Percentiles rank a stretch among this genome's conserved stretches.
These are phyloP conservation scores for Pemphigus obesinymphae DNA, from an alignment of 1,140 invertebrate genomes.

Conservation along the genomic window DNA sequence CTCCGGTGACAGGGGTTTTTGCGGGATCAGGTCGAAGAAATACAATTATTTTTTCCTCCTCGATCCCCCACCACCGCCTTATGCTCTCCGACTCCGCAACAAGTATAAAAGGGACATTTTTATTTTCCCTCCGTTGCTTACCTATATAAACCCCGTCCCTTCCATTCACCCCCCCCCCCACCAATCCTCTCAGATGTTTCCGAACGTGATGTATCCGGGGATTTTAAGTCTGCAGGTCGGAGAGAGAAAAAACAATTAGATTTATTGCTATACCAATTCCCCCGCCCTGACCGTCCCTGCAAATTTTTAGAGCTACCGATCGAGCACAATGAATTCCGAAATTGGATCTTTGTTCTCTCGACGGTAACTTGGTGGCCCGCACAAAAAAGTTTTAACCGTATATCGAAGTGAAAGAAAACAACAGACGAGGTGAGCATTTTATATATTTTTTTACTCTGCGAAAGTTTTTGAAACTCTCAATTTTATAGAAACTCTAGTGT, in stretches of 20 bases:
- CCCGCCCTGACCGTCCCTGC: not conserved
- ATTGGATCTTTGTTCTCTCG: slow-evolving; percentile 28
- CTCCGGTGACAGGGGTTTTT: slow-evolving; percentile 27
- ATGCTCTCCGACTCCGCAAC: slow-evolving; percentile 24
- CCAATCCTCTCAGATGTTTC: no score
- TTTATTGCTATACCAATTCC: slow-evolving; percentile 37
- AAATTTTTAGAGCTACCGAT: slow-evolving; percentile 4
- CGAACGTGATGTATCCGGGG: slow-evolving; percentile 25
- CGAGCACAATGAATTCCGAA: slow-evolving; percentile 25
- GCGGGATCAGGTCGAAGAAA: slow-evolving; percentile 30
- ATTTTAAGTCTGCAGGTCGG: slow-evolving; percentile 14
- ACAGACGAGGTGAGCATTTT: not conserved
- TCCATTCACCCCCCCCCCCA: no score
- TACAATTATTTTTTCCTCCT: slow-evolving; percentile 36
- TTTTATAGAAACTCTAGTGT: slow-evolving; percentile 8
- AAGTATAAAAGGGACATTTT: slow-evolving; percentile 38
- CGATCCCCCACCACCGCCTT: not conserved
- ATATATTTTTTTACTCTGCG: not conserved
- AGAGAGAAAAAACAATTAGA: slow-evolving; percentile 37
- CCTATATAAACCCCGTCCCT: not conserved
- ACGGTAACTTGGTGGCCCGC: not conserved
- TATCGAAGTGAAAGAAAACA: not conserved
- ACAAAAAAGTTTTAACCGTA: slow-evolving; percentile 18
- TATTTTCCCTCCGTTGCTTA: slow-evolving; percentile 14
- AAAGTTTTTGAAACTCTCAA: slow-evolving; percentile 27